phyloP scores from a whole-genome alignment of 2,797 vertebrate species.

The Xenentodon cancila region DNA sequence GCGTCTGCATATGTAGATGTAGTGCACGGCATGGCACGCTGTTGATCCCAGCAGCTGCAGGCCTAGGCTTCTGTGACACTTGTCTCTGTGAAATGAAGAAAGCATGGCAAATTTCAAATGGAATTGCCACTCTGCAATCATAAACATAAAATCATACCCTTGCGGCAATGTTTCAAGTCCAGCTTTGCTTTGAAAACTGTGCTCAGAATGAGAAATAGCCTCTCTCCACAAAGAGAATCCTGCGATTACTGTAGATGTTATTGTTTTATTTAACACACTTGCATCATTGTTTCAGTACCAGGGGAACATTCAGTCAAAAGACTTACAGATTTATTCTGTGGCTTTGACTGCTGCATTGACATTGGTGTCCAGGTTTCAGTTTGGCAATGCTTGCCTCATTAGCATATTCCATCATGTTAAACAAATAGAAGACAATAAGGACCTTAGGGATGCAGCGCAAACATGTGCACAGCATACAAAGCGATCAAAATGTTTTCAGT shows the following conservation, averaged over 20 bases:
- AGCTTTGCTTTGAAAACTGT: constrained; percentile 16
- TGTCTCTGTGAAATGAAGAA: constrained; percentile 46
- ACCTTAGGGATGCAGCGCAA: constrained; percentile 54
- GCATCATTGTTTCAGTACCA: constrained; percentile 49
- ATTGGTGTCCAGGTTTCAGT: constrained; percentile 47
- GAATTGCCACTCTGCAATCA: constrained; percentile 36
- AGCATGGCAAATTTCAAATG: constrained; percentile 46
- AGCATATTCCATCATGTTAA: constrained; percentile 81
- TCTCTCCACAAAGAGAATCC: constrained; percentile 8
- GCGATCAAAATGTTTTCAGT: constrained; percentile 65
- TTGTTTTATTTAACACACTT: constrained; percentile 53
- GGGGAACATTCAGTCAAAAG: constrained; percentile 58
- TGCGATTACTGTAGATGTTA: constrained; percentile 30
- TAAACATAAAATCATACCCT: constrained; percentile 45
- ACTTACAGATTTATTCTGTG: constrained; percentile 51
- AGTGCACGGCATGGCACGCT: not conserved
- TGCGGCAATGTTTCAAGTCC: constrained; percentile 37
- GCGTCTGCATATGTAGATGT: constrained; percentile 21
- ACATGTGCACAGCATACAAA: constrained; percentile 67
- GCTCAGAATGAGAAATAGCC: constrained; percentile 8
- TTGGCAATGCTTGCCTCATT: constrained; percentile 51
- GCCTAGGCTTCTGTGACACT: constrained; percentile 25
- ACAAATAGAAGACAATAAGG: constrained; percentile 77
- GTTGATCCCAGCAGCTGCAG: constrained; percentile 29
- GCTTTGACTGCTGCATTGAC: constrained; percentile 30